These are phyloP conservation scores for Aegotheles bennettii DNA, from an alignment of 2,113 vertebrate species.

Conservation along the genomic window DNA sequence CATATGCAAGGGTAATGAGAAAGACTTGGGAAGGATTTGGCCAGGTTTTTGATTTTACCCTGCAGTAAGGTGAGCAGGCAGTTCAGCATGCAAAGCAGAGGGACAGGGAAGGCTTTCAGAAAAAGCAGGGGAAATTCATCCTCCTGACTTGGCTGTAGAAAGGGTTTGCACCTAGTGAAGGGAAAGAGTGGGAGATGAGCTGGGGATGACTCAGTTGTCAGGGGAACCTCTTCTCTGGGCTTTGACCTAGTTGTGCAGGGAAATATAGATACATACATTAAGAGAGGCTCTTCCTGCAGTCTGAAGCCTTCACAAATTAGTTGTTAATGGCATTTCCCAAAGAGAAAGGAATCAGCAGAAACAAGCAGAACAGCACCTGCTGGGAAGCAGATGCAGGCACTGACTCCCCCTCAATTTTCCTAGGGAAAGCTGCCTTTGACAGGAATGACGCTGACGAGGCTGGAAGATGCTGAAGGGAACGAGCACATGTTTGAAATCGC, in stretches of 20 bases:
- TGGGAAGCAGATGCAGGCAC: background rate
- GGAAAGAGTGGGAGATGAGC: background rate
- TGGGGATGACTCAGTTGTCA: background rate
- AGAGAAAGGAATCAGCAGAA: background rate
- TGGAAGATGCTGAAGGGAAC: conserved; percentile 82
- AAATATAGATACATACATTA: background rate
- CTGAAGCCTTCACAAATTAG: background rate
- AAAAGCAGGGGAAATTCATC: background rate
- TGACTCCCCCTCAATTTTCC: conserved; percentile 11
- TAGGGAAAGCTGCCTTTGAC: conserved; percentile 85
- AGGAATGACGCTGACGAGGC: conserved; percentile 84
- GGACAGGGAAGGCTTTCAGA: background rate
- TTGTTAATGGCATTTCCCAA: background rate
- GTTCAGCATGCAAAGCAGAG: background rate
- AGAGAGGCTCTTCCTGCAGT: background rate
- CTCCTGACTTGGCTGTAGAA: background rate
- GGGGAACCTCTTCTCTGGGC: background rate
- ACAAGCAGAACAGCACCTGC: background rate
- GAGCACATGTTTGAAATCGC: conserved; percentile 89
- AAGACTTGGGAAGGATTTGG: background rate
- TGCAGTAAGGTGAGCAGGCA: background rate
- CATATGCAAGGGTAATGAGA: background rate
- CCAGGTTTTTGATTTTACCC: background rate
- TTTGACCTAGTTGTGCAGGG: conserved; percentile 16
- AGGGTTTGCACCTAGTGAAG: background rate